Base-by-base conservation (phyloP, 2,888 invertebrate genomes). In the Mayetiola destructor region DNA sequence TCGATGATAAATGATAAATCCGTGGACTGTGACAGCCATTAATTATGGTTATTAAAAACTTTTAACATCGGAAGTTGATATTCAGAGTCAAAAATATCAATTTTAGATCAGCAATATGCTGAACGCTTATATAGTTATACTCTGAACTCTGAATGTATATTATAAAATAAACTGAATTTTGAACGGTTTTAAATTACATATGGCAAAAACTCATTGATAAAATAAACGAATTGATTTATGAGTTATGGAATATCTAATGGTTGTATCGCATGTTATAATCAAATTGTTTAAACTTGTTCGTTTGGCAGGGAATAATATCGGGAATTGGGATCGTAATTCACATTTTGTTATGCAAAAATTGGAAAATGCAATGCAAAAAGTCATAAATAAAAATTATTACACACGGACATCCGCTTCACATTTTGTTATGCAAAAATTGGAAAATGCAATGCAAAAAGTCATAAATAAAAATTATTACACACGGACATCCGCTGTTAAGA, bases 301-400 rank as follows among this genome's bases (percentile, higher is more conserved):
- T 36, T 36, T 36, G 36, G 36, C 12, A 12, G 14, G n/a, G 3
- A 36, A 36, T n/a, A n/a, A n/a, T n/a, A n/a, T n/a, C n/a, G n/a
- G n/a, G n/a, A n/a, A n/a, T n/a, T n/a, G n/a, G n/a, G n/a, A n/a
- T n/a, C n/a, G n/a, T n/a, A n/a, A n/a, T n/a, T n/a, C n/a, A n/a
- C n/a, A n/a, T n/a, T n/a, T n/a, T n/a, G 12, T 36, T 39, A 39
- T 39, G 39, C 39, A 39, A 18, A 14, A n/a, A 48, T 16, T 3
- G 48, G 3, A 16, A 16, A 16, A 23, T 48, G 48, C 14, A 27
- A 14, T 27, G 27, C 29, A 42, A n/a, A 12, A 20, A 23, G 48
- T 48, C 48, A 48, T 48, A 48, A 48, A 48, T 48, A 48, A 48
- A 48, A 48, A 48, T 48, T 27, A 48, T 48, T 48, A 48, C 48